Base-by-base conservation (phyloP, 2,113 vertebrate species). In the Hippocampus abdominalis region DNA sequence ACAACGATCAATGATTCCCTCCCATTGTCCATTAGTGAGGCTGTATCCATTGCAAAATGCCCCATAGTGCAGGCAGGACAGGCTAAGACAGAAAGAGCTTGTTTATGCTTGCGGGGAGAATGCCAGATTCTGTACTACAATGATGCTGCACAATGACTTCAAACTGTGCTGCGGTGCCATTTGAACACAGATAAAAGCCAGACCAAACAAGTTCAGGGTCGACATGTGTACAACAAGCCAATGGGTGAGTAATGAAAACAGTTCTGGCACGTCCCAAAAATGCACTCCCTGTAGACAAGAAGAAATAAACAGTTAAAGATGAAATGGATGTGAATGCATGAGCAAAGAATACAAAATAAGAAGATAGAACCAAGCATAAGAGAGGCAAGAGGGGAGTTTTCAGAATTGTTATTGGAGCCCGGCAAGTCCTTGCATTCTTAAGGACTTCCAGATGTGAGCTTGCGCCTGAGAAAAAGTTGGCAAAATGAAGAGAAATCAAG, bases 371-470 rank as follows among this genome's bases (percentile, higher is more conserved):
- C 79, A 84, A 62, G 60, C 32, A 78, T 46, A 63, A 66, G 71
- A 73, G 72, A 84, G 72, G 65, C 75, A 63, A 81, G 44, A 74
- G 78, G 71, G 74, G 81, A 81, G 83, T 78, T 84, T 86, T 75
- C 80, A 71, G 85, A 80, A 84, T 82, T 91, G 89, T 91, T 92
- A 91, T 91, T 91, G 90, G 91, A 92, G 89, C 86, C 86, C 76
- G 64, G 81, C 82, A 92, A 91, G 89, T 91, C 83, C 84, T 89
- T 90, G 86, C 85, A 87, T 86, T 72, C 81, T 88, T 93, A 93
- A 93, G 90, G 87, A 89, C 80, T 92, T 92, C 91, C 92, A 93
- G 91, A 93, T 93, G 92, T 91, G 81, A 73, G 76, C 73, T 80
- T 79, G 83, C 72, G 75, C 72, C 81, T 81, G 73, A 77, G 80